phyloP scores from a whole-genome alignment of 2,113 vertebrate species.

The Vanacampus margaritifer region DNA sequence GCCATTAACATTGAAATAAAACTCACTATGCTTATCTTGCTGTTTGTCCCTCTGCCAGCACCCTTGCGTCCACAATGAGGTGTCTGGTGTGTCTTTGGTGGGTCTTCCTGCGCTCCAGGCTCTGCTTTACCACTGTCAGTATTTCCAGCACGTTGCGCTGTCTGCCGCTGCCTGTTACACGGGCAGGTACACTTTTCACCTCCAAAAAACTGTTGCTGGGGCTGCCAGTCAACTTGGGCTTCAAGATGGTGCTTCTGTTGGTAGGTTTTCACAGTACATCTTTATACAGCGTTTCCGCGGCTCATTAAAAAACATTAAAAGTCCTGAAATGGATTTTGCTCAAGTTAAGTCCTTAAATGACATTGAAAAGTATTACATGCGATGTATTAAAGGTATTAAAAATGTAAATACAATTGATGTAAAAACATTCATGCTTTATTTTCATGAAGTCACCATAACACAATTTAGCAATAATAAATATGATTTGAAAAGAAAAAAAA shows the following conservation, averaged over 20 bases:
- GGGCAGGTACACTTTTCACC: constrained; percentile 75
- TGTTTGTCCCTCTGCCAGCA: constrained; percentile 69
- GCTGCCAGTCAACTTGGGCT: constrained; percentile 1
- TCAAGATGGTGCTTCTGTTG: constrained; percentile 31
- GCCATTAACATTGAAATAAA: not conserved
- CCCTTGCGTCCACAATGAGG: constrained; percentile 89
- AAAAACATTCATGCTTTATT: too few relatives aligned
- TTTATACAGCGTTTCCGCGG: too few relatives aligned
- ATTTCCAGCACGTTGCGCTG: constrained; percentile 82
- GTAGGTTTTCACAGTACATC: constrained; percentile 26
- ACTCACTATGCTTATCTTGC: not conserved
- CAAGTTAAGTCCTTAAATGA: too few relatives aligned
- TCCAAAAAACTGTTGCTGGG: constrained; percentile 44
- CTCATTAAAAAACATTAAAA: too few relatives aligned
- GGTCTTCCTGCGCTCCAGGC: constrained; percentile 87
- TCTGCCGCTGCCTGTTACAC: constrained; percentile 80
- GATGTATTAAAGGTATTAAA: too few relatives aligned
- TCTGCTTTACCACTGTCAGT: constrained; percentile 85
- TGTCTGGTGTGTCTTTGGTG: constrained; percentile 80
- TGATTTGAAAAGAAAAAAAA: too few relatives aligned
- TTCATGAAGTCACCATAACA: too few relatives aligned
- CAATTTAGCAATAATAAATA: too few relatives aligned
- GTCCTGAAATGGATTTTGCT: too few relatives aligned
- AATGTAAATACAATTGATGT: too few relatives aligned
- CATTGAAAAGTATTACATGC: too few relatives aligned